phyloP scores from a whole-genome alignment of 2,113 vertebrate species.

The Tichodroma muraria region DNA sequence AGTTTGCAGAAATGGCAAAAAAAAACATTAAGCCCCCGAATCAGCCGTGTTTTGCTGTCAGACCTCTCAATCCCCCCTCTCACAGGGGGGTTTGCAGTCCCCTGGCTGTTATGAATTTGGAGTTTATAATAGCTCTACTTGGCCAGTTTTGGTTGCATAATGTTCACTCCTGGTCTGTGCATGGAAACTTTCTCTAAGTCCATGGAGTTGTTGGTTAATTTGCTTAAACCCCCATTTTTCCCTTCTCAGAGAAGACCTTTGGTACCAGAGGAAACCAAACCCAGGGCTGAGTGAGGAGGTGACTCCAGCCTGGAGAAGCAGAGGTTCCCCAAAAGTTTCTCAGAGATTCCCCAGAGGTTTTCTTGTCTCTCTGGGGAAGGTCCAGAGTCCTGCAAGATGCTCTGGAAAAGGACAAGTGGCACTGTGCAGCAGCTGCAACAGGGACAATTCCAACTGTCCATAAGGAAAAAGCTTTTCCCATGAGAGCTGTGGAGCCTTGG shows the following conservation, averaged over 20 bases:
- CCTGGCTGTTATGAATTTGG: not conserved
- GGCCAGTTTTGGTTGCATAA: not conserved
- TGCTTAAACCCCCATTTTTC: not conserved
- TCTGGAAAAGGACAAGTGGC: not conserved
- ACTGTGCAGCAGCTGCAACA: not conserved
- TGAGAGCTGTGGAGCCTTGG: not conserved
- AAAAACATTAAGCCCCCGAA: rapidly evolving
- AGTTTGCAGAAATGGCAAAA: not conserved
- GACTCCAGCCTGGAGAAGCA: not conserved
- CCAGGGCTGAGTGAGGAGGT: not conserved
- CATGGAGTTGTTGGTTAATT: not conserved
- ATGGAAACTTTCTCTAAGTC: not conserved
- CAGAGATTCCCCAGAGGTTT: not conserved
- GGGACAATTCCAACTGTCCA: not conserved
- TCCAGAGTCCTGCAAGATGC: not conserved
- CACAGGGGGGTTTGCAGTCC: not conserved
- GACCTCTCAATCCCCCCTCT: not conserved
- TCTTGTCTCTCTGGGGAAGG: not conserved
- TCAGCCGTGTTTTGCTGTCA: not conserved
- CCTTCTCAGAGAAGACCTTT: not conserved
- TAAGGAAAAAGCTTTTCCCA: not conserved
- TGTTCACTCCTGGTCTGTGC: not conserved
- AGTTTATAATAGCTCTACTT: not conserved
- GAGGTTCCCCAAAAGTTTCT: not conserved
- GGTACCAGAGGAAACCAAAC: not conserved